phyloP scores from a whole-genome alignment of 2,888 invertebrate genomes.

The Junonia oenone region DNA sequence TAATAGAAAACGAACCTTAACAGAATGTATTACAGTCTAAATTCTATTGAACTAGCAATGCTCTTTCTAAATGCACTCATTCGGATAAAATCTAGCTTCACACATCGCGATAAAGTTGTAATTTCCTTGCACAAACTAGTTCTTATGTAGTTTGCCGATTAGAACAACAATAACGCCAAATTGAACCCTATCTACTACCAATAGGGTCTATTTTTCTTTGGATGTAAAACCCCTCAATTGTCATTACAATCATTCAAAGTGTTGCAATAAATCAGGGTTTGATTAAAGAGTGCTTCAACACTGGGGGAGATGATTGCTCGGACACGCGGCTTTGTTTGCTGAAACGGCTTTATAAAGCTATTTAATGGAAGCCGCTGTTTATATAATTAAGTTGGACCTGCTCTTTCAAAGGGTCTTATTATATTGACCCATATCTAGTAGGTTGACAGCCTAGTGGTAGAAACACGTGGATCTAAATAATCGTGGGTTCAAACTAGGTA shows the following conservation, averaged over 20 bases:
- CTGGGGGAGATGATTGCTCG: slow-evolving; percentile 7
- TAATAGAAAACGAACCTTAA: neutral
- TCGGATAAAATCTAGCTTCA: neutral
- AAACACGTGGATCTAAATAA: too few species aligned
- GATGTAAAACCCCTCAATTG: neutral
- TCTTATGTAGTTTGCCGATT: neutral
- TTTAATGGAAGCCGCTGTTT: neutral
- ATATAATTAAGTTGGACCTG: neutral
- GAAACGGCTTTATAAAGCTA: neutral
- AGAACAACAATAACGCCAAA: neutral
- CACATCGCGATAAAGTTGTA: neutral
- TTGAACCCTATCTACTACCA: neutral
- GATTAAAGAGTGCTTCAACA: slow-evolving; percentile 17
- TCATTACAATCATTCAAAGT: slow-evolving; percentile 2
- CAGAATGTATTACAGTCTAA: neutral
- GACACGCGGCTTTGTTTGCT: slow-evolving; percentile 20
- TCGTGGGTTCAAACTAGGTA: too few species aligned
- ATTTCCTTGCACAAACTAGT: neutral
- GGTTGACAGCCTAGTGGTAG: too few species aligned
- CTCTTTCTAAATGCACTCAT: neutral
- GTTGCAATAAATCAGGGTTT: slow-evolving; percentile 21
- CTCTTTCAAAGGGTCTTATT: neutral
- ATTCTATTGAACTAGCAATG: neutral
- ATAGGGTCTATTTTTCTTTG: neutral
- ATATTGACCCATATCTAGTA: neutral